These are phyloP conservation scores for Scatophagus argus DNA, from an alignment of 2,113 vertebrate genomes.

Conservation along the genomic window DNA sequence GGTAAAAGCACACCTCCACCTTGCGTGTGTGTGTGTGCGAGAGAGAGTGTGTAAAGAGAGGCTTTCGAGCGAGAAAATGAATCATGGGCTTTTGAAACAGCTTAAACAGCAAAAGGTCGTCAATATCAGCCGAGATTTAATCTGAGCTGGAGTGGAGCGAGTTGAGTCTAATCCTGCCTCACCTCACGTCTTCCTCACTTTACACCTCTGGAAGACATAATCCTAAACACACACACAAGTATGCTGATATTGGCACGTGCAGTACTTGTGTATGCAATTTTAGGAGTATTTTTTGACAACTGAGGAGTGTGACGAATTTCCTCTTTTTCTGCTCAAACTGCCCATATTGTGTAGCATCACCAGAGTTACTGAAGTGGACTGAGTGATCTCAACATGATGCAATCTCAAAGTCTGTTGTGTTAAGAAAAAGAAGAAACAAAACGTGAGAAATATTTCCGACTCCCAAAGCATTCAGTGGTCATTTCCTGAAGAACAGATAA, in stretches of 20 bases:
- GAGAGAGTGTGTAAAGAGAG: constrained; percentile 4
- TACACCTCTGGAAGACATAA: constrained; percentile 39
- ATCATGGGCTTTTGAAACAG: constrained; percentile 2
- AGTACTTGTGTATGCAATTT: neutral
- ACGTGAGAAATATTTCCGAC: no score
- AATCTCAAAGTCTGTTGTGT: neutral
- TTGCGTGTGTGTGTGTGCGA: constrained; percentile 5
- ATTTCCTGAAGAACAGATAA: no score
- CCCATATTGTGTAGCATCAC: neutral
- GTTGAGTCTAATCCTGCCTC: constrained; percentile 43
- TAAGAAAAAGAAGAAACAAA: no score
- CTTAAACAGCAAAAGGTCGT: constrained; percentile 45
- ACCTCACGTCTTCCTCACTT: constrained; percentile 34
- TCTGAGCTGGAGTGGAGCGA: constrained; percentile 27
- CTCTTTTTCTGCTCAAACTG: neutral
- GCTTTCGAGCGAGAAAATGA: constrained; percentile 1
- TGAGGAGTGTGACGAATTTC: neutral
- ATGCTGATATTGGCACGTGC: no score
- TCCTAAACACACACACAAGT: constrained; percentile 2
- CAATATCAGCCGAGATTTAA: constrained; percentile 33
- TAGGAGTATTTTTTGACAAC: neutral
- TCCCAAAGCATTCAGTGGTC: no score
- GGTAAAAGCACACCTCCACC: constrained; percentile 46
- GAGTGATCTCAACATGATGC: neutral
- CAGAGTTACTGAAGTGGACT: neutral